Percentiles rank a stretch among this genome's conserved stretches.
Conservation (phyloP, 2,797 vertebrate species). For the Remorina albescens region DNA sequence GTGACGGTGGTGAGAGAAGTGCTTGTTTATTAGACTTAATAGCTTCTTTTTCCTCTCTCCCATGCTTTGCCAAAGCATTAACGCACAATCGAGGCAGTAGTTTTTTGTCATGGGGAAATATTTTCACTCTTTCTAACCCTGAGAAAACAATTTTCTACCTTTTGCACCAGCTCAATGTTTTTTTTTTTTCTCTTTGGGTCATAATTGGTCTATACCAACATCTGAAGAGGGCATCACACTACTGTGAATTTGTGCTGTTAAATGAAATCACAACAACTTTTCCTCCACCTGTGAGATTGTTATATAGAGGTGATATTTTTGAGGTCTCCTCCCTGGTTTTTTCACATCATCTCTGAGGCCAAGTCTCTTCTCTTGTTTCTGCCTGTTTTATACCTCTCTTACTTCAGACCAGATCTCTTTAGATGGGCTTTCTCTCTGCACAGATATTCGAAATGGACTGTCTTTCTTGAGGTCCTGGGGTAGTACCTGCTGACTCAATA, state of each 20-base stretch:
- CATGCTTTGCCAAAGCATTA: conserved; percentile 61
- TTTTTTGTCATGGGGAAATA: conserved; percentile 41
- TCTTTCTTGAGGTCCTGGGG: conserved; percentile 50
- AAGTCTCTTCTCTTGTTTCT: conserved; percentile 45
- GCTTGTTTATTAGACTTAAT: conserved; percentile 59
- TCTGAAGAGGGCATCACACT: conserved; percentile 21
- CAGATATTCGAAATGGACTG: conserved; percentile 51
- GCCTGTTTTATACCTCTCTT: conserved; percentile 36
- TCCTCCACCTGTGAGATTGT: conserved; percentile 29
- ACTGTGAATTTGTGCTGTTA: conserved; percentile 7
- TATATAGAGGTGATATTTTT: conserved; percentile 10
- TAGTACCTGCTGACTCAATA: conserved; percentile 67
- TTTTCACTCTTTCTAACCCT: conserved; percentile 54
- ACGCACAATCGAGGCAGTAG: conserved; percentile 38
- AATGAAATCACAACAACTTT: conserved; percentile 40
- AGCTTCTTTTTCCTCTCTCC: conserved; percentile 48
- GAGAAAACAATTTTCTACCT: conserved; percentile 8
- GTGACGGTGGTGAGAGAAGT: conserved; percentile 93
- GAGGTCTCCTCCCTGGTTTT: conserved; percentile 28
- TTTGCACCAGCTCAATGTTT: conserved; percentile 24
- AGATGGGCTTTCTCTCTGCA: conserved; percentile 42
- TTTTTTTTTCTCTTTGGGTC: conserved; percentile 38
- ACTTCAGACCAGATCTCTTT: conserved; percentile 51
- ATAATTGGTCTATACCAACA: conserved; percentile 29
- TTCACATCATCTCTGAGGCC: conserved; percentile 18